Percentiles rank a stretch among this genome's conserved stretches.
phyloP scores from a whole-genome alignment of 2,888 invertebrate genomes.

The Imbricaverruca yamaguchii region DNA sequence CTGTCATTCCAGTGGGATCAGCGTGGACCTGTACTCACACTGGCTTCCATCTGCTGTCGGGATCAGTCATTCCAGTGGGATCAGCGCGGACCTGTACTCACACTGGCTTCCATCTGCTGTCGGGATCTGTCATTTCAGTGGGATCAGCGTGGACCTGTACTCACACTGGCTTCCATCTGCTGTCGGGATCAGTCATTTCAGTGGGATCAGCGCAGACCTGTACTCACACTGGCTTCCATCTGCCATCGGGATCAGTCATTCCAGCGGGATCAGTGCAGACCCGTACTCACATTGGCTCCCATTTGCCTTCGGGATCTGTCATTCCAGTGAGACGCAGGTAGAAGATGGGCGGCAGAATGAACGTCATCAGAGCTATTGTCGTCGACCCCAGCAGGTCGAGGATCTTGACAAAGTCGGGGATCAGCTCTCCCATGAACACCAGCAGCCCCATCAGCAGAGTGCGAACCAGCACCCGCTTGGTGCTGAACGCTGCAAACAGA shows the following conservation, averaged over 20 bases:
- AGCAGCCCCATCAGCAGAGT: slow-evolving; percentile 51
- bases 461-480: slow-evolving; percentile 52
- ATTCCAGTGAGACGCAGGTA: slow-evolving; percentile 49
- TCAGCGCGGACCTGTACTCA: too few species aligned
- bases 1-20: slow-evolving; percentile 37
- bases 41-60: neutral
- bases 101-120: neutral
- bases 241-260: neutral
- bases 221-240: neutral
- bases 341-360: slow-evolving; percentile 58
- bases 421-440: slow-evolving; percentile 56
- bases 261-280: too few species aligned
- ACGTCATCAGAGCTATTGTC: slow-evolving; percentile 57
- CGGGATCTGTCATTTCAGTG: neutral
- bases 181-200: neutral
- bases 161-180: neutral
- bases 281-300: neutral
- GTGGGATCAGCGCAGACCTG: slow-evolving; percentile 39
- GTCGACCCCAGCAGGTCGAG: slow-evolving; percentile 60
- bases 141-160: slow-evolving; percentile 39
- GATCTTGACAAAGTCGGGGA: slow-evolving; percentile 61
- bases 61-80: slow-evolving; percentile 37
- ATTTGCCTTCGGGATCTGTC: neutral
- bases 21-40: too few species aligned
- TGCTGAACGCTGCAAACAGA: slow-evolving; percentile 50